These are phyloP conservation scores for Athalia circularis DNA, from an alignment of 2,888 invertebrate genomes.

Conservation along the genomic window DNA sequence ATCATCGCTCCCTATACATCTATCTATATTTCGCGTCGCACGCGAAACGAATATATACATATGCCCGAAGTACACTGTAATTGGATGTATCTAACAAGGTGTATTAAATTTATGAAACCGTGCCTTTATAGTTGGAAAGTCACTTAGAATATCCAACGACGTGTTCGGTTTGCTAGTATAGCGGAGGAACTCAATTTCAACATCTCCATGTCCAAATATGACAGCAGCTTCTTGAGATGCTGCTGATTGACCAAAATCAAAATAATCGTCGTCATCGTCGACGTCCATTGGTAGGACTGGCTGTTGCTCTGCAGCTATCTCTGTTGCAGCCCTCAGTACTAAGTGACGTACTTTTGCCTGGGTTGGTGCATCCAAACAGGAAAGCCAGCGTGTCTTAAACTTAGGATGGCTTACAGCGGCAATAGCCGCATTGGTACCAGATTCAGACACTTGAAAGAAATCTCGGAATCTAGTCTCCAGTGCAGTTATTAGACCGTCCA, in stretches of 20 bases:
- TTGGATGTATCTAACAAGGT: too few species aligned
- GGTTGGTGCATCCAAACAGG: not conserved
- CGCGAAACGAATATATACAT: too few species aligned
- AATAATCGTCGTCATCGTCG: not conserved
- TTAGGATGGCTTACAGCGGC: not conserved
- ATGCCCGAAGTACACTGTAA: too few species aligned
- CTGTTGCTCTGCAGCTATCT: not conserved
- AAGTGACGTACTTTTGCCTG: not conserved
- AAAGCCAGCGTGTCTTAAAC: slow-evolving; percentile 18
- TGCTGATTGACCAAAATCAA: slow-evolving; percentile 9
- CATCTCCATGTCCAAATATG: slow-evolving; percentile 16
- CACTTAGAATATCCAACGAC: not conserved
- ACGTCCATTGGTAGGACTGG: not conserved
- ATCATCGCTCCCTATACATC: too few species aligned
- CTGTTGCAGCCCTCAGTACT: not conserved
- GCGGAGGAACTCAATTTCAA: not conserved
- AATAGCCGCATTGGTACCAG: not conserved
- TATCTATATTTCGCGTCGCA: too few species aligned
- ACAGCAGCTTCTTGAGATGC: not conserved
- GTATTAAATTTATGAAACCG: not conserved
- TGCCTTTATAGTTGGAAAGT: not conserved
- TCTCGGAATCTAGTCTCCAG: not conserved
- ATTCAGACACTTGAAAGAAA: not conserved
- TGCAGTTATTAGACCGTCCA: not conserved
- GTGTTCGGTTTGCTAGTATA: not conserved